phyloP scores from a whole-genome alignment of 2,113 vertebrate genomes.

The Python bivittatus region DNA sequence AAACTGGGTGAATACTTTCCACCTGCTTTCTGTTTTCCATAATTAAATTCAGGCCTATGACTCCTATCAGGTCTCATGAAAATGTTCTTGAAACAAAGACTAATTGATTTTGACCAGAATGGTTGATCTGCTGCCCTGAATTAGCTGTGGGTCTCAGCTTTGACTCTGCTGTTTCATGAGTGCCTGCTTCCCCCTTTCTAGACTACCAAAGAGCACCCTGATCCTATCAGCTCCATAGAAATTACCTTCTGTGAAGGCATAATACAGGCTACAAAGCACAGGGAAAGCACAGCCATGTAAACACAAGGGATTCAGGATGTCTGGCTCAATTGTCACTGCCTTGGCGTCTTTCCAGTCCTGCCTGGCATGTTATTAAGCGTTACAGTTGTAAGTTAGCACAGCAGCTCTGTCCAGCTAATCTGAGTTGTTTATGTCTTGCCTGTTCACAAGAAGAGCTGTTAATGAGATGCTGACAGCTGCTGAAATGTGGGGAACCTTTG shows the following conservation, averaged over 20 bases:
- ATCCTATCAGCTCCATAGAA: not conserved
- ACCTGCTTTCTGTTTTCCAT: not conserved
- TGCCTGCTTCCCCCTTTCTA: not conserved
- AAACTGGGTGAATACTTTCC: not conserved
- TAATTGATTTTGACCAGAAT: not conserved
- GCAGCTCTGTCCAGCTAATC: conserved; percentile 27
- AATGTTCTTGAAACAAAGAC: not conserved
- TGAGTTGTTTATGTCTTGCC: conserved; percentile 15
- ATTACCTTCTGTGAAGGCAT: not conserved
- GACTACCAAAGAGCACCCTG: not conserved
- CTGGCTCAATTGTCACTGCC: not conserved
- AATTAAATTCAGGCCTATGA: not conserved
- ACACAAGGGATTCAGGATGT: not conserved
- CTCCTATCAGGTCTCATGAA: not conserved
- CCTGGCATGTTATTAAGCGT: not conserved
- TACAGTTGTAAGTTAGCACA: not conserved
- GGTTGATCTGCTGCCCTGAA: not conserved
- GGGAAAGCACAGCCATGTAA: not conserved
- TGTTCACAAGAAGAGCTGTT: conserved; percentile 7
- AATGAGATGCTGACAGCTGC: not conserved
- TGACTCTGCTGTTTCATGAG: not conserved
- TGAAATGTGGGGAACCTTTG: not conserved
- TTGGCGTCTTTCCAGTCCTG: not conserved
- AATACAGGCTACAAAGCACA: not conserved
- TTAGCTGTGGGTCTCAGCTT: not conserved